Percentiles rank a stretch among this genome's conserved stretches.
Evolutionary conservation across 2,113 vertebrate species (phyloP).

Genomic region (Rhinolophus ferrumequinum): DNA sequence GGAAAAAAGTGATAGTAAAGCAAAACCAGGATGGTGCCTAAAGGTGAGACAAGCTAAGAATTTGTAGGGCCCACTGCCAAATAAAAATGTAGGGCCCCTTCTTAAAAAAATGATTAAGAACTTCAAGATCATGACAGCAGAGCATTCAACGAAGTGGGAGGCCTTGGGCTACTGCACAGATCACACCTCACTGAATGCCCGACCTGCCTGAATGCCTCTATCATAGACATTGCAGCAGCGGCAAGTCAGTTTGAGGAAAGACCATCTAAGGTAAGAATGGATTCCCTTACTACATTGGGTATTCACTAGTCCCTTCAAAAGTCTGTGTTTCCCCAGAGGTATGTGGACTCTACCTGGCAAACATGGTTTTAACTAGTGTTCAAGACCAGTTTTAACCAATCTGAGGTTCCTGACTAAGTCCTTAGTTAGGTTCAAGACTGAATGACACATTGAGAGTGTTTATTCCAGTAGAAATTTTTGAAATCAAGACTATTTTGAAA

Average conservation of each 20-base stretch:
- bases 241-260: neutral
- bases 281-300: neutral
- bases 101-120: neutral
- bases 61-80: neutral
- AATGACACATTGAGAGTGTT: neutral
- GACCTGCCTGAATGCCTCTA: neutral
- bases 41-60: neutral
- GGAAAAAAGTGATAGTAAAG: neutral
- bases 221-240: neutral
- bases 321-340: neutral
- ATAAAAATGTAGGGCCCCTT: neutral
- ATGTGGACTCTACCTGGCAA: neutral
- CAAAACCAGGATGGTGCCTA: neutral
- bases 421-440: neutral
- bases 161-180: neutral
- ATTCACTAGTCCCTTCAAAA: neutral
- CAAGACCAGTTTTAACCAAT: neutral
- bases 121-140: neutral
- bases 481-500: neutral
- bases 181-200: too few relatives aligned
- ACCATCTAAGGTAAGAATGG: neutral
- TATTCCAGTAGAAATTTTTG: neutral
- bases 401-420: neutral
- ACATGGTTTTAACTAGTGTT: neutral
- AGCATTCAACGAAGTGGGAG: neutral